Base-by-base conservation (phyloP, 2,888 invertebrate species). In the Digitonthophagus gazella region DNA sequence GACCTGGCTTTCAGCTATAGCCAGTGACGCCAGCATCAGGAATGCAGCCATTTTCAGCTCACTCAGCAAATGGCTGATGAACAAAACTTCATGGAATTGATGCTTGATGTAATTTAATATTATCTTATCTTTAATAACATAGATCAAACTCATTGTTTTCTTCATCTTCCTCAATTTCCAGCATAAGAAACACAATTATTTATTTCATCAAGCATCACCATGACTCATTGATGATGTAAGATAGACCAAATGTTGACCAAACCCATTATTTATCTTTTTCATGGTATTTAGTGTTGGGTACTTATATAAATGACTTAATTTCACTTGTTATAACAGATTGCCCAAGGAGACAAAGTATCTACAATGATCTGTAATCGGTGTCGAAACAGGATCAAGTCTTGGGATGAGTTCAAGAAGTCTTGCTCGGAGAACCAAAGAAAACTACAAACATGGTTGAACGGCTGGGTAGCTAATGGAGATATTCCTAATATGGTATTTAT, bases 1-100 rank as follows among this genome's bases (percentile, higher is more conserved):
- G 86, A 74, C 95, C 95, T 2, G 88, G 87, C 74, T 90, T 88
- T n/a, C n/a, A n/a, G n/a, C n/a, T n/a, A n/a, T n/a, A n/a, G n/a
- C n/a, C 2, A 67, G 68, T 63, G 65, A 70, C 65, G 68, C 61
- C 56, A 55, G 6, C 61, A 28, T 58, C 61, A 14, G 67, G 19
- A 65, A 68, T 66, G 44, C 54, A 55, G 15, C 55, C 14, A 71
- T 71, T 67, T 63, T 69, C 71, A 69, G 28, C 18, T 61, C 61
- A 61, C 18, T 18, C 18, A 61, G 61, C 20, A 18, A 61, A 57
- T 61, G 61, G 18, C 61, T 61, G 61, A 61, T 61, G 61, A 20
- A 61, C n/a, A 16, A 18, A 15, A 6, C 28, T 44, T 44, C 8
- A 11, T 44, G 28, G 28, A 6, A 44, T 8, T 6, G 11, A 44